Conservation (phyloP, 2,888 invertebrate species). For the Calliphora vomitoria region DNA sequence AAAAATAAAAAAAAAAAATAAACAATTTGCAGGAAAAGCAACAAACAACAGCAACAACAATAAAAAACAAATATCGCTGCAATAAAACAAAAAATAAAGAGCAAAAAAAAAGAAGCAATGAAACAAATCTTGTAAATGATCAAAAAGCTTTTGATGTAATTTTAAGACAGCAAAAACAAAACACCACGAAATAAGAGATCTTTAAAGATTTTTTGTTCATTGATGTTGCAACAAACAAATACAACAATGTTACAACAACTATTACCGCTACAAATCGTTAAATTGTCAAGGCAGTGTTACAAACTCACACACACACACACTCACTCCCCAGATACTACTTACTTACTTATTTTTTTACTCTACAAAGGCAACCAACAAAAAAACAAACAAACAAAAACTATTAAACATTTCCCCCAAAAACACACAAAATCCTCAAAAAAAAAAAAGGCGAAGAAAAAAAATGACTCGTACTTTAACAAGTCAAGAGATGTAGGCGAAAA, state of each 20-base stretch:
- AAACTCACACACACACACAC: slow-evolving; percentile 42
- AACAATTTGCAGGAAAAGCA: slow-evolving; percentile 67
- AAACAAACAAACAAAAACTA: background rate
- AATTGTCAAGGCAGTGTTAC: slow-evolving; percentile 81
- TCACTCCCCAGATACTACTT: slow-evolving; percentile 11
- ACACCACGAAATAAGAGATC: slow-evolving; percentile 70
- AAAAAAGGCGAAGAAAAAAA: slow-evolving; percentile 13
- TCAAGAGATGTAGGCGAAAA: slow-evolving; percentile 72
- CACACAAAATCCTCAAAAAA: slow-evolving; percentile 13
- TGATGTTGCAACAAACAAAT: slow-evolving; percentile 42
- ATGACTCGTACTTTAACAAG: slow-evolving; percentile 59
- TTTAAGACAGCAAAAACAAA: slow-evolving; percentile 33
- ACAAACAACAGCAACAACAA: slow-evolving; percentile 49
- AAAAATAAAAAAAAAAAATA: slow-evolving; percentile 22
- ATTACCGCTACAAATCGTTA: slow-evolving; percentile 83
- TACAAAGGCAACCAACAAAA: background rate
- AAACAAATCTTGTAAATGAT: slow-evolving; percentile 64
- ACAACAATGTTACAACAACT: slow-evolving; percentile 75
- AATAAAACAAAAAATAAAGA: slow-evolving; percentile 42
- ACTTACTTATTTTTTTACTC: slow-evolving; percentile 4
- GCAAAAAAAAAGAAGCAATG: slow-evolving; percentile 53
- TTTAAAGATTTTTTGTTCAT: slow-evolving; percentile 43
- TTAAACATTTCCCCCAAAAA: slow-evolving; percentile 45
- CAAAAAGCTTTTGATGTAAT: slow-evolving; percentile 65
- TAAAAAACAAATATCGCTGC: slow-evolving; percentile 32